Percentiles rank a stretch among this genome's conserved stretches.
Conservation (phyloP, 2,113 vertebrate species). For the Leptosomus discolor region DNA sequence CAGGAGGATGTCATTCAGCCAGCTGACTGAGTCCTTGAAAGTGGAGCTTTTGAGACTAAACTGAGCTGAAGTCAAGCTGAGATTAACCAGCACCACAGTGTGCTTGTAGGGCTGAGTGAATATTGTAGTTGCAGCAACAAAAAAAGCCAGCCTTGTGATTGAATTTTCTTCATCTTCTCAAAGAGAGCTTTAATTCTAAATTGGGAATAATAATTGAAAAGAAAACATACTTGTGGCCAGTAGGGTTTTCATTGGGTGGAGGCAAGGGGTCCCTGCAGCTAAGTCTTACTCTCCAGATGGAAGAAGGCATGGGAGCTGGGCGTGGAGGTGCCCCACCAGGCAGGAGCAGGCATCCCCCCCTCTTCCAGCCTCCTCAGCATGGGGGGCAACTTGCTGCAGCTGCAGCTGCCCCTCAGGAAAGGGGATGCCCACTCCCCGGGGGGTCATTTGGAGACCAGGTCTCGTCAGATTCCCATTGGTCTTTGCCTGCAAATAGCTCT, state of each 20-base stretch:
- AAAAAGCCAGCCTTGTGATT: background rate
- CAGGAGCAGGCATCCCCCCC: background rate
- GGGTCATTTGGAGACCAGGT: background rate
- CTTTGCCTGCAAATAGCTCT: background rate
- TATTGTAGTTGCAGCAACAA: background rate
- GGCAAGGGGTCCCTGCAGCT: no score
- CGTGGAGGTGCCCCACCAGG: fast-evolving
- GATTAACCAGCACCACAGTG: fast-evolving
- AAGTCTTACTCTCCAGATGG: background rate
- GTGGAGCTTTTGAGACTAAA: background rate
- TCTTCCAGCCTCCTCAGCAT: fast-evolving
- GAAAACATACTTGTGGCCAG: background rate
- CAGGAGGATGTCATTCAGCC: background rate
- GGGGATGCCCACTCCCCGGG: fast-evolving
- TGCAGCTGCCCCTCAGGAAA: fast-evolving
- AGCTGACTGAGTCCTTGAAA: background rate
- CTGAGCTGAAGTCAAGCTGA: background rate
- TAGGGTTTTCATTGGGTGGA: background rate
- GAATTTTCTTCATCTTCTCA: background rate
- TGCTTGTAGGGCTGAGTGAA: background rate
- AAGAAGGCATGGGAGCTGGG: background rate
- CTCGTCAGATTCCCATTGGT: background rate
- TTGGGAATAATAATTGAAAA: background rate
- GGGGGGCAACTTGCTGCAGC: background rate
- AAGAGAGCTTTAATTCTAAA: background rate